Evolutionary conservation across 2,888 invertebrate genomes (phyloP).

Genomic region (Agrochola lychnidis): DNA sequence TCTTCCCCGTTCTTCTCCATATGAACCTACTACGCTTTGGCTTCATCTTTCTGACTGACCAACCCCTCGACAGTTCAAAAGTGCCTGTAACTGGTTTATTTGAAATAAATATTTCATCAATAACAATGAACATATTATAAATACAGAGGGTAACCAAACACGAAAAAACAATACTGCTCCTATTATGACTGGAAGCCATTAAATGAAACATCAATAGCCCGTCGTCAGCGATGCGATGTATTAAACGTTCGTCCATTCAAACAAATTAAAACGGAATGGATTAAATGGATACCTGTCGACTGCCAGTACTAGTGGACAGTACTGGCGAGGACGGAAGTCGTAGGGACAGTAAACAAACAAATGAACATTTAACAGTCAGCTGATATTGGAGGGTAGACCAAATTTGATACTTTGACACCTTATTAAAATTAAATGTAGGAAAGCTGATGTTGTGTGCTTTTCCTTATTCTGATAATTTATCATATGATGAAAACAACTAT

Average conservation of each 20-base stretch:
- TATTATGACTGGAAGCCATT: conserved; percentile 28
- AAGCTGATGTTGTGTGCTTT: too few species aligned
- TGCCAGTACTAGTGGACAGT: conserved; percentile 24
- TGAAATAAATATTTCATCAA: not conserved
- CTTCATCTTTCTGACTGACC: too few species aligned
- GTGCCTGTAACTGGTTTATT: too few species aligned
- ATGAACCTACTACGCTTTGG: too few species aligned
- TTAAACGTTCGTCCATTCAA: conserved; percentile 59
- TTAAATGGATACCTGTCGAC: conserved; percentile 56
- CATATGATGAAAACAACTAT: too few species aligned
- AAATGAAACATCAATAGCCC: conserved; percentile 31
- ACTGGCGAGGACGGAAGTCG: conserved; percentile 26
- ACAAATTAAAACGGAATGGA: conserved; percentile 65
- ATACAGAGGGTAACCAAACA: conserved; percentile 22
- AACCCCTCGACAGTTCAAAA: too few species aligned
- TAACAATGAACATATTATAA: conserved; percentile 1
- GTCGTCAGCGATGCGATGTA: conserved; percentile 56
- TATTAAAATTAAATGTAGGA: too few species aligned
- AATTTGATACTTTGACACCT: too few species aligned
- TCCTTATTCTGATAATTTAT: too few species aligned
- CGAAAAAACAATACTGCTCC: conserved; percentile 20
- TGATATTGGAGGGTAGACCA: not conserved
- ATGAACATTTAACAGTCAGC: not conserved
- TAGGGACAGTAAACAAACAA: not conserved
- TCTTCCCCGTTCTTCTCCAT: too few species aligned